These are phyloP conservation scores for Drosophila bipectinata DNA, from an alignment of 1,140 invertebrate species.

Conservation along the genomic window DNA sequence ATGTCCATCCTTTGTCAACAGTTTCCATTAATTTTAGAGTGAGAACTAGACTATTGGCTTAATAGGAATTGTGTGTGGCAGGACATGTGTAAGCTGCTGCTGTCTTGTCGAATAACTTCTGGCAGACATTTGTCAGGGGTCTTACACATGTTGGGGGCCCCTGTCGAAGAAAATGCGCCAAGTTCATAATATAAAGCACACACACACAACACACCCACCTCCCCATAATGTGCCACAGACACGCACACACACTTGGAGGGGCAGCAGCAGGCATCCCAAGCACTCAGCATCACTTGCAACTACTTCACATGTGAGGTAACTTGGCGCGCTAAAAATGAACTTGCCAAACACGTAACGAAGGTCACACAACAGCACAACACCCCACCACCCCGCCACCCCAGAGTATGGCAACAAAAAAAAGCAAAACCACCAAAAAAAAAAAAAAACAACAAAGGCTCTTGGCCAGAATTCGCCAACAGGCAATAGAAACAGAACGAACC, in stretches of 20 bases:
- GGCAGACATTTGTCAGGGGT: conserved; percentile 16
- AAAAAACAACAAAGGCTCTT: not conserved
- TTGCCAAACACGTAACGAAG: conserved; percentile 81
- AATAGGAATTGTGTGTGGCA: not conserved
- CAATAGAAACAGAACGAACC: not conserved
- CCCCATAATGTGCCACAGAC: conserved; percentile 62
- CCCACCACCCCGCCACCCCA: conserved; percentile 42
- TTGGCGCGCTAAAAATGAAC: conserved; percentile 77
- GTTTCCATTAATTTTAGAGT: conserved; percentile 1
- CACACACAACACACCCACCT: conserved; percentile 8
- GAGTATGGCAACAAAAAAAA: conserved; percentile 7
- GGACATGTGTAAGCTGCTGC: not conserved
- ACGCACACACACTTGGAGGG: conserved; percentile 45
- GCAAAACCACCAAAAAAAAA: not conserved
- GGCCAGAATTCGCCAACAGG: conserved; percentile 1
- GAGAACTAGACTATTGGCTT: not conserved
- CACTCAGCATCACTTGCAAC: conserved; percentile 63
- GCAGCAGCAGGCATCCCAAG: conserved; percentile 3
- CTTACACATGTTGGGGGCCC: conserved; percentile 51
- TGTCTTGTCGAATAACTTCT: not conserved
- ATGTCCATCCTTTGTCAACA: not conserved
- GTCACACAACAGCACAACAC: conserved; percentile 61
- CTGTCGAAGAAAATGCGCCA: conserved; percentile 25
- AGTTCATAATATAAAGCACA: conserved; percentile 66
- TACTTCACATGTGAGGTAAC: conserved; percentile 55